Base-by-base conservation (phyloP, 2,797 vertebrate genomes). In the Eulemur mongoz region DNA sequence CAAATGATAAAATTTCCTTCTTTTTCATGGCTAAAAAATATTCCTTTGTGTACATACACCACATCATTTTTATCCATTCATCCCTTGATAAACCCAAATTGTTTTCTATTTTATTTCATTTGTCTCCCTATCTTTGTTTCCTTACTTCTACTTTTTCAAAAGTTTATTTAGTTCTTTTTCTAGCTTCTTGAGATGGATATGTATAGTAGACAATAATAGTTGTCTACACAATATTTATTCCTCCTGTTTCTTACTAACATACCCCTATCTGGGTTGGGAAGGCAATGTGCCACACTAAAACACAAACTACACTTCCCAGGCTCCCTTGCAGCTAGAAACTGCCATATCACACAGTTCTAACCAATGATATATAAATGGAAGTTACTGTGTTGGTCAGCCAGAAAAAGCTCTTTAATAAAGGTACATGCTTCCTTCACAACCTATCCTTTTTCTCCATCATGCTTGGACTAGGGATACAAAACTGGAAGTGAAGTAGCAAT, bases 101-200 rank as follows among this genome's bases (percentile, higher is more conserved):
- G 30, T 78, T 79, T 88, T 83, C 40, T 89, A 38, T 57, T 88
- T 83, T 43, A 88, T 94, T 91, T 78, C 13, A 38, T 92, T 84
- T 89, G 48, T 65, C 72, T 45, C 52, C n/a, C 23, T 73, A 43
- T 13, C 32, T 85, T 96, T 59, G 63, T 59, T 88, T 88, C 63
- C 93, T 79, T 88, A 35, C 38, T 92, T 96, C 72, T 83, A 50
- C n/a, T 88, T 94, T 59, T 86, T 52, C 81, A 82, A 63, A 63
- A 22, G 5, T 14, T 91, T 78, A 67, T 73, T 81, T 75, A 50
- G 18, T 32, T 52, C 67, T 54, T 87, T 93, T 30, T 76, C 5
- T 54, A 70, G n/a, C n/a, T 88, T 96, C 52, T 83, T 63, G 52
- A 94, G 52, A 57, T 5, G 35, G 30, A 59, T 9, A 86, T 45